Percentiles rank a stretch among this genome's conserved stretches.
These are phyloP conservation scores for Polymixis flavicincta DNA, from an alignment of 2,888 invertebrate genomes.

Conservation along the genomic window DNA sequence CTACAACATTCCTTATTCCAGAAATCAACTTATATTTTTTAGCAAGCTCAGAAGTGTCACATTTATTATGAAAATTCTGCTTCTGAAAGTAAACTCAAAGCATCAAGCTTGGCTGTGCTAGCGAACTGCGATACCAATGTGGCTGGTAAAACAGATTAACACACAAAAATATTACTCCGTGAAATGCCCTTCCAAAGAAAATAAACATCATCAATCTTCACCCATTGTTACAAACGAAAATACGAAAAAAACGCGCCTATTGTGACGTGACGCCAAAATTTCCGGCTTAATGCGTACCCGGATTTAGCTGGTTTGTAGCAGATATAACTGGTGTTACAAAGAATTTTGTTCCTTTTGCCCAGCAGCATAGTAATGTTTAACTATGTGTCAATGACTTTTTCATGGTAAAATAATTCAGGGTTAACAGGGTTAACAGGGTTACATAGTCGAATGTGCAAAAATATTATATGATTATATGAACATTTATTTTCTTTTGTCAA, in stretches of 20 bases:
- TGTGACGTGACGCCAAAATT: conserved; percentile 21
- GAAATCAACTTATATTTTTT: background rate
- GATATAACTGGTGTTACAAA: conserved; percentile 1
- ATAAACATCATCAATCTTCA: conserved; percentile 35
- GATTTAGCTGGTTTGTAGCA: conserved; percentile 14
- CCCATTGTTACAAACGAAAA: conserved; percentile 29
- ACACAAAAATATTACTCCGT: background rate
- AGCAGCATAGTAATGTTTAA: background rate
- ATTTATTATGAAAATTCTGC: background rate
- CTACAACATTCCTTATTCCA: background rate
- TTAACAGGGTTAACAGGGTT: background rate
- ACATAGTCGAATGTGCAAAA: background rate
- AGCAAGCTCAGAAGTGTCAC: background rate
- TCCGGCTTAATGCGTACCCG: conserved; percentile 21
- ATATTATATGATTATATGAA: background rate
- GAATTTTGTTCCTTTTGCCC: background rate
- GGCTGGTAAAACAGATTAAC: conserved; percentile 6
- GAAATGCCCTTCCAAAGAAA: conserved; percentile 22
- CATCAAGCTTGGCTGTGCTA: background rate
- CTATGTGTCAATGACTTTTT: background rate
- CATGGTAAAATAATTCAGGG: background rate
- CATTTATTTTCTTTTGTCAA: background rate
- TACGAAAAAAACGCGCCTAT: conserved; percentile 10
- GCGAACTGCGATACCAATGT: background rate
- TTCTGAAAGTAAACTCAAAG: background rate